Evolutionary conservation across 2,888 invertebrate genomes (phyloP), one percentile per base, ranked within the genome.

Genomic region (Actias luna): DNA sequence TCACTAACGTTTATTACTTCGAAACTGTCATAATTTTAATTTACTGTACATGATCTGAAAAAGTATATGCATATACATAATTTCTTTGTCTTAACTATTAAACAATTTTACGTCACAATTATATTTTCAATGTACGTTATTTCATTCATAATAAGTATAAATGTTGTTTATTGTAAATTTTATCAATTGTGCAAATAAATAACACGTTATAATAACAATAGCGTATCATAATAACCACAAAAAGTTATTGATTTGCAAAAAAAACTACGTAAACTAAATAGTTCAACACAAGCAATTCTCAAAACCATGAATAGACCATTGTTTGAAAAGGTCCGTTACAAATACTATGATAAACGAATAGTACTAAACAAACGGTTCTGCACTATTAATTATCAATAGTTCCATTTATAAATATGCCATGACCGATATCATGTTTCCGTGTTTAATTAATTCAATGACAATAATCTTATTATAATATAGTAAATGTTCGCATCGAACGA

Each of bases 251-350:
- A 29, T 52, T 52, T 27, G 18, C 16, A 29, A 52, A 16, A 52
- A 52, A 50, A 4, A 27, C 2, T 52, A 27, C 27, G 27, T 52
- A 52, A 25, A 25, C 27, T 25, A 14, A 1, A 52, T 78, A 82
- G 60, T 69, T 52, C 79, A 80, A 80, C 80, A 79, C 79, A 82
- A 81, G 76, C 76, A 84, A 83, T 86, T 85, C 83, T 83, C 82
- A 83, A 85, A 87, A 83, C 79, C 67, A 76, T 86, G 84, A 89
- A 89, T 85, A 78, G 80, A 70, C 83, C 77, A 89, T 89, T 90
- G 89, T 89, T 88, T 84, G 85, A 84, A 87, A 85, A 85, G 82
- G 79, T 72, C 77, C 83, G 79, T 83, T 80, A 76, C 82, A 76
- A 76, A 79, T 78, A 76, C 79, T 78, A 78, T 79, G 80, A 85